Evolutionary conservation across 2,113 vertebrate species (phyloP).

Genomic region (Pholis gunnellus): DNA sequence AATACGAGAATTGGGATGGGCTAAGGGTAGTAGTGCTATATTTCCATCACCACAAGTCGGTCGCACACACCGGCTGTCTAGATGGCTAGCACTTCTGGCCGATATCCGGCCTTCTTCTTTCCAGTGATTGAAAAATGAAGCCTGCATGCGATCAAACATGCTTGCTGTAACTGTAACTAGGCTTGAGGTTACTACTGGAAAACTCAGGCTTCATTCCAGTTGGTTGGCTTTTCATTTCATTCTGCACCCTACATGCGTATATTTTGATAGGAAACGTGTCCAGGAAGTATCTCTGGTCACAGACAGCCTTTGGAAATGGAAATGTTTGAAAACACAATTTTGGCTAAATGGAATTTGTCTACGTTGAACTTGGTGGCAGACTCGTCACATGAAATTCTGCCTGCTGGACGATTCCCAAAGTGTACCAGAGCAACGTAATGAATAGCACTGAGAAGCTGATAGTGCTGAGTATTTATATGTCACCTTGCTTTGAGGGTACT

Average conservation of each 20-base stretch:
- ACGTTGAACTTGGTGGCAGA: background rate
- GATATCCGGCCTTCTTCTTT: constrained; percentile 27
- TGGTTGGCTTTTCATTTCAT: background rate
- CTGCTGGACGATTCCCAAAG: constrained; percentile 1
- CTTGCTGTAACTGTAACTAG: constrained; percentile 37
- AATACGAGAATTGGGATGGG: constrained; percentile 46
- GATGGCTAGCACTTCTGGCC: constrained; percentile 48
- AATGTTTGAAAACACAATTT: background rate
- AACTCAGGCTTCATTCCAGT: constrained; percentile 24
- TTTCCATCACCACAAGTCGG: constrained; percentile 50
- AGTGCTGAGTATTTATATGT: constrained; percentile 44
- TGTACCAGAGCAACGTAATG: constrained; percentile 8
- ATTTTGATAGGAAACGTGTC: background rate
- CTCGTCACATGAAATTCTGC: background rate
- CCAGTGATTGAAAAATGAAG: constrained; percentile 62
- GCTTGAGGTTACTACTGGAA: constrained; percentile 49
- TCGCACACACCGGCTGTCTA: constrained; percentile 41
- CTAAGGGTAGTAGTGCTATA: constrained; percentile 54
- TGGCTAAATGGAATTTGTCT: background rate
- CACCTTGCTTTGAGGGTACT: constrained; percentile 37
- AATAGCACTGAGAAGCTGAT: constrained; percentile 50
- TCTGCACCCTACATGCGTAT: background rate
- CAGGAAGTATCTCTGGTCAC: background rate
- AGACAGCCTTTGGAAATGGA: background rate
- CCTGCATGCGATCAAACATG: constrained; percentile 55